Evolutionary conservation across 2,113 vertebrate genomes (phyloP).

Genomic region (Phalacrocorax pelagicus): DNA sequence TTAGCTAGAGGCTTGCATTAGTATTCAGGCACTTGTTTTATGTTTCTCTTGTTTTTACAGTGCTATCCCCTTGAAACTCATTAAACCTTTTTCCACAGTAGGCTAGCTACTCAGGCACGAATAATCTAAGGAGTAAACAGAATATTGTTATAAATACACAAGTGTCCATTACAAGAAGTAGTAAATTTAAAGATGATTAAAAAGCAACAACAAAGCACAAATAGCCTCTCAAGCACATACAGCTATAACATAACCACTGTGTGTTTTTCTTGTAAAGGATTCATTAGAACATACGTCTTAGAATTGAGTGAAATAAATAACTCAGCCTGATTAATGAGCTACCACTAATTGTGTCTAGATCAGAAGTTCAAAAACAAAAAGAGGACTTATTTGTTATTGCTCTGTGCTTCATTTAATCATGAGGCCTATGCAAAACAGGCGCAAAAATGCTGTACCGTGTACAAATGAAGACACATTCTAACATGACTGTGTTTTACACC

Average conservation of each 20-base stretch:
- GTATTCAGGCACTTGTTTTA: slow-evolving; percentile 42
- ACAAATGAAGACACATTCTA: background rate
- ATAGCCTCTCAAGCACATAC: background rate
- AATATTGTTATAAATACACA: slow-evolving; percentile 69
- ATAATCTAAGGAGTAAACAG: slow-evolving; percentile 70
- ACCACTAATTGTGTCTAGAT: background rate
- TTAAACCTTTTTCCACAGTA: slow-evolving; percentile 65
- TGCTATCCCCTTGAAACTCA: slow-evolving; percentile 68
- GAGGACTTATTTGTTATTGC: background rate
- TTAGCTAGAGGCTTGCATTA: slow-evolving; percentile 46
- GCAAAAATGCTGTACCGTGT: background rate
- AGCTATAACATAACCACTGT: background rate
- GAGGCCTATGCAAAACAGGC: background rate
- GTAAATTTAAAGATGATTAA: slow-evolving; percentile 48
- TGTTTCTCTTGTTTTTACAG: slow-evolving; percentile 55
- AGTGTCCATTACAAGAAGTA: slow-evolving; percentile 24
- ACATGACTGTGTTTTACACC: background rate
- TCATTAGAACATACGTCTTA: background rate
- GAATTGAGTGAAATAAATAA: slow-evolving; percentile 23
- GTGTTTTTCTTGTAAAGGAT: background rate
- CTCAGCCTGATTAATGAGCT: background rate
- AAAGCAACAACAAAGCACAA: slow-evolving; percentile 27
- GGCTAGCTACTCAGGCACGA: slow-evolving; percentile 53
- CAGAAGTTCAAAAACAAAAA: background rate
- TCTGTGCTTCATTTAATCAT: background rate